Evolutionary conservation across 2,113 vertebrate species (phyloP).

Genomic region (Miniopterus natalensis): DNA sequence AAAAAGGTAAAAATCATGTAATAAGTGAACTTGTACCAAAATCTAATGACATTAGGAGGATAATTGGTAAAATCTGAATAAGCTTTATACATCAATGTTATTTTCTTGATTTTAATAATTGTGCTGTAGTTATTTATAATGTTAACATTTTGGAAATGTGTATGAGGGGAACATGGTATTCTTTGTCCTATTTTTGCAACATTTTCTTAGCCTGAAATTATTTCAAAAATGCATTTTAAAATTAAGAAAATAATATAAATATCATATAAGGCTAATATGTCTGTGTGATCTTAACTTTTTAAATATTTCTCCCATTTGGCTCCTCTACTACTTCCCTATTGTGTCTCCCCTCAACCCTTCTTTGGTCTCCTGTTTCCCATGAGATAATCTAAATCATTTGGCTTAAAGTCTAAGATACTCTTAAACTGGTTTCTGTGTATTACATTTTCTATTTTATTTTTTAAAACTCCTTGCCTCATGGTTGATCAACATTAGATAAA

Average conservation of each 20-base stretch:
- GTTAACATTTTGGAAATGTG: not conserved
- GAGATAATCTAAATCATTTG: conserved; percentile 15
- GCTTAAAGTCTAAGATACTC: not conserved
- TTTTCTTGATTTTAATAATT: conserved; percentile 28
- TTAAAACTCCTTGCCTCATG: not conserved
- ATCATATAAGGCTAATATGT: not conserved
- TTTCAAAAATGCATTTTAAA: conserved; percentile 17
- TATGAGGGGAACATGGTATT: not conserved
- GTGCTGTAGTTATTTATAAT: not conserved
- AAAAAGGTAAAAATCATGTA: not conserved
- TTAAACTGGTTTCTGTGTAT: not conserved
- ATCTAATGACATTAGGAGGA: not conserved
- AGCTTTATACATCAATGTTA: not conserved
- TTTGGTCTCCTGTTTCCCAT: not conserved
- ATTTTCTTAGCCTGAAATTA: not conserved
- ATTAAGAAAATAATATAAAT: not conserved
- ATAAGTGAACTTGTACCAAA: not conserved
- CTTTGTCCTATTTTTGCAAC: not conserved
- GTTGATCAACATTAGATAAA: not conserved
- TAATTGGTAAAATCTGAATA: not conserved
- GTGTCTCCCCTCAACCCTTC: not conserved
- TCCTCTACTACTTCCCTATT: not conserved
- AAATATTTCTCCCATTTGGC: not conserved
- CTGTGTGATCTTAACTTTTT: not conserved
- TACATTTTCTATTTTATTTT: conserved; percentile 25